Conservation (phyloP, 2,888 invertebrate species). For the Dysmachus trigonus region DNA sequence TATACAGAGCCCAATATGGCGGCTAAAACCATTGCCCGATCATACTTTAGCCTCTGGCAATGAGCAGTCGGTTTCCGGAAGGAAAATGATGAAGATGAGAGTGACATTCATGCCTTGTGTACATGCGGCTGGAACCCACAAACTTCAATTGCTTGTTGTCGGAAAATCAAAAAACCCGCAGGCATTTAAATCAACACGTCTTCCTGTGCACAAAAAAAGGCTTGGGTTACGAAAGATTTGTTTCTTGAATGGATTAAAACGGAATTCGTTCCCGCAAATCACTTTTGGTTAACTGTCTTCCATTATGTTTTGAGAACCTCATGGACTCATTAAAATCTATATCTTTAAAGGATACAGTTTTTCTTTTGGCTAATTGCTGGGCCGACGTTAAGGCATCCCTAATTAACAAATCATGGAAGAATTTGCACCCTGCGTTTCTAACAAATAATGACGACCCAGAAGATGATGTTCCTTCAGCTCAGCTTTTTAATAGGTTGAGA, state of each 20-base stretch:
- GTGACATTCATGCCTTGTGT: constrained; percentile 42
- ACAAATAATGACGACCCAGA: background rate
- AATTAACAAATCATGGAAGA: background rate
- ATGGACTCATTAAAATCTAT: constrained; percentile 47
- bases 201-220: constrained; percentile 45
- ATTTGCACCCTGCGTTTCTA: background rate
- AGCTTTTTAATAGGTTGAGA: background rate
- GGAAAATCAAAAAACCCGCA: constrained; percentile 43
- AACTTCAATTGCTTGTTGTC: constrained; percentile 46
- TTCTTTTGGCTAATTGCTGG: background rate
- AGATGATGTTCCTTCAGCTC: background rate
- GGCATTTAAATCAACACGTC: constrained; percentile 43
- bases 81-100: constrained; percentile 45
- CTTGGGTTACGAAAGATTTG: constrained; percentile 42
- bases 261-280: no score
- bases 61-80: constrained; percentile 44
- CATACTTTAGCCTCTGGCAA: constrained; percentile 45
- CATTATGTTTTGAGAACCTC: constrained; percentile 48
- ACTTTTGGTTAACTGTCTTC: constrained; percentile 46
- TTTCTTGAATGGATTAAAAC: constrained; percentile 8
- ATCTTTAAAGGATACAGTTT: background rate
- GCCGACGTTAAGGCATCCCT: background rate
- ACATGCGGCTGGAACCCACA: constrained; percentile 44
- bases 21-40: constrained; percentile 18
- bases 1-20: no score